phyloP scores from a whole-genome alignment of 2,113 vertebrate genomes.

The Dicentrarchus labrax region DNA sequence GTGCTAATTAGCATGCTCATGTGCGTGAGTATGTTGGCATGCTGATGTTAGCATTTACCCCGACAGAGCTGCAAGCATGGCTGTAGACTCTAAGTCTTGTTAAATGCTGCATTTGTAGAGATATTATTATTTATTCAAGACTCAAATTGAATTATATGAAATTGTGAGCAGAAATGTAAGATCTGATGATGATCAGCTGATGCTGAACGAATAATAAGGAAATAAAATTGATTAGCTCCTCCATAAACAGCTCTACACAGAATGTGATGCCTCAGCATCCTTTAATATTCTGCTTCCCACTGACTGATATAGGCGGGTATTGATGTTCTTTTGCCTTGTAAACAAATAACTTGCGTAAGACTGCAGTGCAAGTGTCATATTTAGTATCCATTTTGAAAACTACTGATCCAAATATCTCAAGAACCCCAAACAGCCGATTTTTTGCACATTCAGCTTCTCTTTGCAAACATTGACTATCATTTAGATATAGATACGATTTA shows the following conservation, averaged over 20 bases:
- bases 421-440: neutral
- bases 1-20: neutral
- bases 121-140: neutral
- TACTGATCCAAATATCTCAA: neutral
- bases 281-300: neutral
- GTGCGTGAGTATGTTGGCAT: neutral
- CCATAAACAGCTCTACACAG: neutral
- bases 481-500: neutral
- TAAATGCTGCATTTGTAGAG: neutral
- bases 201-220: neutral
- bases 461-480: neutral
- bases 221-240: neutral
- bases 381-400: neutral
- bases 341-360: neutral
- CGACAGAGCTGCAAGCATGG: neutral
- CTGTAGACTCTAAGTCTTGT: neutral
- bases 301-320: neutral
- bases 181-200: neutral
- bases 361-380: neutral
- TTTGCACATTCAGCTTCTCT: neutral
- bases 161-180: neutral
- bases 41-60: neutral
- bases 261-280: conserved; percentile 5
- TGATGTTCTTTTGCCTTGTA: neutral
- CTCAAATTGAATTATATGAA: neutral